phyloP scores from a whole-genome alignment of 2,888 invertebrate species.

The Salticus scenicus region DNA sequence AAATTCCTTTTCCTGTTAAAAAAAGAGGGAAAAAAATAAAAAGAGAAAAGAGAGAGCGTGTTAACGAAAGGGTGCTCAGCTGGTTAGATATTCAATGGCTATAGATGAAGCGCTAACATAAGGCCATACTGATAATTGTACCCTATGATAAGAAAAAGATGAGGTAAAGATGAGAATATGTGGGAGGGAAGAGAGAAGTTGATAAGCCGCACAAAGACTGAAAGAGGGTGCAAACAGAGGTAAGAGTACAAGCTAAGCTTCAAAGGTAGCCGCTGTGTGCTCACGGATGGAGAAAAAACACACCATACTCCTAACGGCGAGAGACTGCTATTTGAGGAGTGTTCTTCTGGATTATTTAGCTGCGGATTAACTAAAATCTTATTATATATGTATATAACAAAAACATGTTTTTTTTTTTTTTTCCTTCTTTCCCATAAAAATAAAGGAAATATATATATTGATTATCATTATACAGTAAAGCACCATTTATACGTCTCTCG shows the following conservation, averaged over 20 bases:
- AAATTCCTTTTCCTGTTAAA: background rate
- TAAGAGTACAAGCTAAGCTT: constrained; percentile 20
- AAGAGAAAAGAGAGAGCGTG: background rate
- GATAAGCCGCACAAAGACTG: constrained; percentile 20
- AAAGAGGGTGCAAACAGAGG: constrained; percentile 15
- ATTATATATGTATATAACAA: too few relatives aligned
- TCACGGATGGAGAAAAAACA: background rate
- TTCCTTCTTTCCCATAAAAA: too few relatives aligned
- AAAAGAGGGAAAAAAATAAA: background rate
- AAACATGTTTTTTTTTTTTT: too few relatives aligned
- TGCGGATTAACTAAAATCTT: too few relatives aligned
- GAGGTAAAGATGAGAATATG: background rate
- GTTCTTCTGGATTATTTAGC: too few relatives aligned
- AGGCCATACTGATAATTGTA: constrained; percentile 55
- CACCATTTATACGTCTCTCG: too few relatives aligned
- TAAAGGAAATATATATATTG: too few relatives aligned
- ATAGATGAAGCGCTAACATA: constrained; percentile 53
- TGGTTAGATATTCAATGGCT: background rate
- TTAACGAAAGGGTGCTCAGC: constrained; percentile 19
- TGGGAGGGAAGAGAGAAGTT: background rate
- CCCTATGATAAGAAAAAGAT: constrained; percentile 20
- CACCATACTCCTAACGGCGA: too few relatives aligned
- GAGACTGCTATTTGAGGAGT: too few relatives aligned
- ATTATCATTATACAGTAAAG: too few relatives aligned
- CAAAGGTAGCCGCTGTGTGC: constrained; percentile 30